Evolutionary conservation across 2,113 vertebrate species (phyloP).

Genomic region (Planiliza haematocheilus): DNA sequence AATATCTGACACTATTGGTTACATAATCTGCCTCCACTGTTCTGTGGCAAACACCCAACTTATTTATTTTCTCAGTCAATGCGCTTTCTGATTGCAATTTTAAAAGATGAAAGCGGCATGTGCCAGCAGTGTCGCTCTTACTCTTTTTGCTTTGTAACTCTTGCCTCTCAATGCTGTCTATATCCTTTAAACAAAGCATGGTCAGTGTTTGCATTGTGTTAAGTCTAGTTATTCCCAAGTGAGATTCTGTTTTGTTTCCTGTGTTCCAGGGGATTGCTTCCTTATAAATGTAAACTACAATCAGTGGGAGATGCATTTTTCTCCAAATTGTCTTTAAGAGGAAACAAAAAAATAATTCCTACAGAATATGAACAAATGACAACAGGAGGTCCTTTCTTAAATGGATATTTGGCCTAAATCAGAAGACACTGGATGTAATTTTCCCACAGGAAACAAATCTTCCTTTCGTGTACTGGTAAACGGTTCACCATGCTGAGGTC

Average conservation of each 20-base stretch:
- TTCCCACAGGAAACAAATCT: constrained; percentile 87
- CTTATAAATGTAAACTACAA: constrained; percentile 56
- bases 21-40: too few relatives aligned
- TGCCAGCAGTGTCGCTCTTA: constrained; percentile 96
- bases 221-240: constrained; percentile 89
- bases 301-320: constrained; percentile 38
- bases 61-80: neutral
- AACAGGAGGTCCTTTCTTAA: constrained; percentile 38
- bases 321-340: constrained; percentile 29
- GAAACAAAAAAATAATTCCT: constrained; percentile 14
- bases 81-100: constrained; percentile 6
- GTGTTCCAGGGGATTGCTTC: constrained; percentile 82
- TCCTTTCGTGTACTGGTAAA: constrained; percentile 78
- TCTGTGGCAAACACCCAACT: neutral
- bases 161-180: constrained; percentile 87
- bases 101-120: constrained; percentile 53
- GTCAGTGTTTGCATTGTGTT: constrained; percentile 92
- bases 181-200: constrained; percentile 91
- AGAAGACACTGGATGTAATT: constrained; percentile 48
- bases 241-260: constrained; percentile 97
- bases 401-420: constrained; percentile 37
- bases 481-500: constrained; percentile 80
- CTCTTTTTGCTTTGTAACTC: constrained; percentile 89
- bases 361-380: constrained; percentile 9
- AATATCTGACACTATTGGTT: too few relatives aligned